phyloP scores from a whole-genome alignment of 2,888 invertebrate genomes.

The Macaria notata region DNA sequence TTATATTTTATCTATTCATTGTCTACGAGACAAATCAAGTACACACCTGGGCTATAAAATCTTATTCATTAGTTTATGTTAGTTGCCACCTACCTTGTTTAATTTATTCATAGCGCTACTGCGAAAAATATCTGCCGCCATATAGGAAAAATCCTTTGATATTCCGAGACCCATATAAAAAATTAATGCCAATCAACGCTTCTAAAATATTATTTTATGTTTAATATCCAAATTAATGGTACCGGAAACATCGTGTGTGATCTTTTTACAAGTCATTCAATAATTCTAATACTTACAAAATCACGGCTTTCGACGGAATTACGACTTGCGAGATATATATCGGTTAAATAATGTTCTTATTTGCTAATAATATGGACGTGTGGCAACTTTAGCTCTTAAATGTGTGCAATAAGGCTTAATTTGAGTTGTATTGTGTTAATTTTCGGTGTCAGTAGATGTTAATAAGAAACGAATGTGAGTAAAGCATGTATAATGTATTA shows the following conservation, averaged over 20 bases:
- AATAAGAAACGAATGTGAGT: constrained; percentile 34
- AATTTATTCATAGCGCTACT: not conserved
- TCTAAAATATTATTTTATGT: constrained; percentile 16
- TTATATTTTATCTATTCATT: too few species aligned
- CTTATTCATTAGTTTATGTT: too few species aligned
- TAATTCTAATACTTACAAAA: constrained; percentile 55
- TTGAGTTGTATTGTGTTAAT: constrained; percentile 13
- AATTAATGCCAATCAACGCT: constrained; percentile 10
- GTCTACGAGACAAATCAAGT: too few species aligned
- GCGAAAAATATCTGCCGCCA: not conserved
- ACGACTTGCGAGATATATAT: constrained; percentile 52
- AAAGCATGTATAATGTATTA: constrained; percentile 74
- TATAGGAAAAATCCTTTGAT: constrained; percentile 17
- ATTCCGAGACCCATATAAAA: constrained; percentile 4
- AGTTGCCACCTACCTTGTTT: too few species aligned
- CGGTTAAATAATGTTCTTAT: constrained; percentile 60
- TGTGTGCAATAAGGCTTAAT: constrained; percentile 10
- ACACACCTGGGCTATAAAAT: too few species aligned
- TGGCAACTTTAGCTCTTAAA: constrained; percentile 6
- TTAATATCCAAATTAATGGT: constrained; percentile 42
- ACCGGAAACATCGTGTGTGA: constrained; percentile 73
- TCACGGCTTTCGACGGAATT: constrained; percentile 58
- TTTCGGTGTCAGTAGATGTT: constrained; percentile 31
- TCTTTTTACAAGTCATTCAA: constrained; percentile 45
- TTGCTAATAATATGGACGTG: constrained; percentile 48